These are phyloP conservation scores for Agrotis puta DNA, from an alignment of 2,888 invertebrate species.

Conservation along the genomic window DNA sequence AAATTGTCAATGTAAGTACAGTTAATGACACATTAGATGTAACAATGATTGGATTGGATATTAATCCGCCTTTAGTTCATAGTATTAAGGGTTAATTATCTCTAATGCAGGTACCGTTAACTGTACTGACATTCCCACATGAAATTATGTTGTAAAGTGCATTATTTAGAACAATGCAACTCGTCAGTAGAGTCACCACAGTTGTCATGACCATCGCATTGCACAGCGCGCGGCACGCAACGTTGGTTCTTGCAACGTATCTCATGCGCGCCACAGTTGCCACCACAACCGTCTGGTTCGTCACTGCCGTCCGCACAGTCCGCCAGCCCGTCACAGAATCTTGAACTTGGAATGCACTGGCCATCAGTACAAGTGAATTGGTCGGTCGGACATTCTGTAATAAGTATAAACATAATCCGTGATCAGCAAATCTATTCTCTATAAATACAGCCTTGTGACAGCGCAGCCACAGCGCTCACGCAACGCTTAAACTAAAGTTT, in stretches of 20 bases:
- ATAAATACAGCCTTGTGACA: too few relatives aligned
- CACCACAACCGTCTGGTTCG: constrained; percentile 91
- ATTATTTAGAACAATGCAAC: constrained; percentile 82
- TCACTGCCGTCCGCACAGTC: constrained; percentile 94
- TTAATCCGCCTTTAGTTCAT: neutral
- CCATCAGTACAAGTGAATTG: constrained; percentile 92
- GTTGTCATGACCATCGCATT: constrained; percentile 93
- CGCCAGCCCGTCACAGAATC: constrained; percentile 93
- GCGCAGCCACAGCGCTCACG: too few relatives aligned
- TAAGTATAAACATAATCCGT: constrained; percentile 1
- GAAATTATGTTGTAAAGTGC: constrained; percentile 2
- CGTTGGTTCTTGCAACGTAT: constrained; percentile 87
- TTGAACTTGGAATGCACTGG: constrained; percentile 91
- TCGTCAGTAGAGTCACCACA: constrained; percentile 94
- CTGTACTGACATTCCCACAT: neutral
- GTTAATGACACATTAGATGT: neutral
- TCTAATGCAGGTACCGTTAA: neutral
- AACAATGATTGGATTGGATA: neutral
- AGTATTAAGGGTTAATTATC: neutral
- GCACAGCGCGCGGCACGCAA: constrained; percentile 91
- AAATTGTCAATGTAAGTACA: constrained; percentile 1
- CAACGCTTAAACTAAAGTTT: too few relatives aligned
- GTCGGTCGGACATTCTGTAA: constrained; percentile 86
- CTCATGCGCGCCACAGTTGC: constrained; percentile 90
- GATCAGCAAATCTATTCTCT: neutral